phyloP scores from a whole-genome alignment of 92 coral and sea anemone genomes.

The Porites lobata region DNA sequence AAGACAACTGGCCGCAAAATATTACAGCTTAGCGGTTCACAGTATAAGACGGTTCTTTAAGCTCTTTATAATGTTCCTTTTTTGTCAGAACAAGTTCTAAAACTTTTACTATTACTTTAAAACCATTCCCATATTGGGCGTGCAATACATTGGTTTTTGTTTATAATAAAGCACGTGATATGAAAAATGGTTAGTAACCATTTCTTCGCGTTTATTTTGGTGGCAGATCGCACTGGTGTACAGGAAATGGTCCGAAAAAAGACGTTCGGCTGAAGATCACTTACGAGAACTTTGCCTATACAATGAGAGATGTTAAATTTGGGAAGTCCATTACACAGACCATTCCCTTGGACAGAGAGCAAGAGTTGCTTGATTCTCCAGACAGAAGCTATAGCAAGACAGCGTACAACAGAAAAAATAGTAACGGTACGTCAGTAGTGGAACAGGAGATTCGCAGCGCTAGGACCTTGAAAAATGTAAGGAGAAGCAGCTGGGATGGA shows the following conservation, averaged over 20 bases:
- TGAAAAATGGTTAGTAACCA: no score
- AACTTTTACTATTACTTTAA: no score
- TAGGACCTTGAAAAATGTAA: conserved; percentile 29
- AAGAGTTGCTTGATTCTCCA: background rate
- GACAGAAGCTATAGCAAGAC: conserved; percentile 30
- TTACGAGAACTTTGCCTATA: conserved; percentile 12
- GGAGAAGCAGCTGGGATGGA: conserved; percentile 40
- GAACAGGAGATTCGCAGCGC: conserved; percentile 15
- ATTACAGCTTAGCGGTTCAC: no score
- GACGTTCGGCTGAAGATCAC: conserved; percentile 53
- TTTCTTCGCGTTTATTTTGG: background rate
- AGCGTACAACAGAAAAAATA: background rate
- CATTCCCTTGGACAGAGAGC: conserved; percentile 13
- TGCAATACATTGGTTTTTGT: no score
- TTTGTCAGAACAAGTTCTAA: no score
- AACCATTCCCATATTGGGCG: no score
- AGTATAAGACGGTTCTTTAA: no score
- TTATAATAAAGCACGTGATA: no score
- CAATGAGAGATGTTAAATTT: conserved; percentile 40
- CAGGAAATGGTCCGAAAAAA: conserved; percentile 46
- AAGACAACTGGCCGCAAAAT: no score
- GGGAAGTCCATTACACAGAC: conserved; percentile 26
- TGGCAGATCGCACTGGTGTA: conserved; percentile 17
- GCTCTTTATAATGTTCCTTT: no score
- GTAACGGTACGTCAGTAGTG: background rate